phyloP scores from a whole-genome alignment of 2,797 vertebrate species.

The Onychomys torridus region DNA sequence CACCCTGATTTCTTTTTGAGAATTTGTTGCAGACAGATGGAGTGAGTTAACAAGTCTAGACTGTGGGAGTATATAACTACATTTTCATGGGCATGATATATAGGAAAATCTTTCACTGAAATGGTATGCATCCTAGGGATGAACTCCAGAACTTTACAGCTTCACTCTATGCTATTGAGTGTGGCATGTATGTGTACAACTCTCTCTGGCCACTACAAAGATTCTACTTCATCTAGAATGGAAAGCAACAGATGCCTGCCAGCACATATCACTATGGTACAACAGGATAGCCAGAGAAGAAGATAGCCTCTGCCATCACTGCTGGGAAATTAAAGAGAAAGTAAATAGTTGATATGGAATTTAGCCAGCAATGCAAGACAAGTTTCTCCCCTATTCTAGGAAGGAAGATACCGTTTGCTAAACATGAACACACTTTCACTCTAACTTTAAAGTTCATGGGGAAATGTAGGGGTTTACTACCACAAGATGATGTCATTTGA shows the following conservation, averaged over 20 bases:
- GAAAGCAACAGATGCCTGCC: constrained; percentile 69
- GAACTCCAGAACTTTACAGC: constrained; percentile 64
- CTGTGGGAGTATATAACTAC: constrained; percentile 75
- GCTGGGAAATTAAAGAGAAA: constrained; percentile 71
- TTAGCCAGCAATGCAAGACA: constrained; percentile 61
- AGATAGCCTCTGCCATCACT: constrained; percentile 67
- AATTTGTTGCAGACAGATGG: constrained; percentile 79
- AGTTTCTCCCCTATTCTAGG: constrained; percentile 45
- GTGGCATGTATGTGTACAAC: constrained; percentile 55
- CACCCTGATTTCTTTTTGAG: constrained; percentile 66
- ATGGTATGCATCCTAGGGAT: constrained; percentile 68
- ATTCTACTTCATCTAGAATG: constrained; percentile 73
- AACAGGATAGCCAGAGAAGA: constrained; percentile 74
- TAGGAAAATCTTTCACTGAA: constrained; percentile 79
- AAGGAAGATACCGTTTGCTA: constrained; percentile 11
- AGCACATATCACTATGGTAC: constrained; percentile 67
- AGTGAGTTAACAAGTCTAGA: constrained; percentile 81
- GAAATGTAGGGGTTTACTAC: neutral
- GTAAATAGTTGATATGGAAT: constrained; percentile 73
- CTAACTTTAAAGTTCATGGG: neutral
- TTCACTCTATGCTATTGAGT: constrained; percentile 50
- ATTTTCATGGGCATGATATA: constrained; percentile 80
- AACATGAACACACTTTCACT: neutral
- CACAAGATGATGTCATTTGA: neutral
- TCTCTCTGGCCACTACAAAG: constrained; percentile 73